phyloP scores from a whole-genome alignment of 2,113 vertebrate species.

The Ciconia boyciana region DNA sequence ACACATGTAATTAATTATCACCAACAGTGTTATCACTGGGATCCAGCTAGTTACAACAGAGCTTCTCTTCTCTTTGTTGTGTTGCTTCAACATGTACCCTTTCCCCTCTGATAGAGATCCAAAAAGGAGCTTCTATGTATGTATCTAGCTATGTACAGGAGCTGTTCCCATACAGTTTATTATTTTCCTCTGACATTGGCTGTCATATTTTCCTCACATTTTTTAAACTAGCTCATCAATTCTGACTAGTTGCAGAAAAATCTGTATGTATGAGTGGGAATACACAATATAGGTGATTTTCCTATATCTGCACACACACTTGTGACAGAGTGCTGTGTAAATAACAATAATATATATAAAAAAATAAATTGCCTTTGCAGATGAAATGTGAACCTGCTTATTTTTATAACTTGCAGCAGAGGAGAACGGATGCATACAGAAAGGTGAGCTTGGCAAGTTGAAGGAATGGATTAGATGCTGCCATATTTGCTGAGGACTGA shows the following conservation, averaged over 20 bases:
- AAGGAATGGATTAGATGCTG: neutral
- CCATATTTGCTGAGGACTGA: neutral
- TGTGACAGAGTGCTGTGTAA: neutral
- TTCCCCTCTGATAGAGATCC: neutral
- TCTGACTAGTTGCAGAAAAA: neutral
- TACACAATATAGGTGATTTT: neutral
- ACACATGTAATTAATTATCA: constrained; percentile 3
- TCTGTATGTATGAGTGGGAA: neutral
- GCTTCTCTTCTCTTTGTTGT: neutral
- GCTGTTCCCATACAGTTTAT: neutral
- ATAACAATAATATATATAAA: neutral
- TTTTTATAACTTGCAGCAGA: neutral
- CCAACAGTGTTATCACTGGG: neutral
- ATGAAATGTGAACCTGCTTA: neutral
- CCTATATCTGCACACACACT: neutral
- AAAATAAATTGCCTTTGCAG: neutral
- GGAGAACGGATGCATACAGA: neutral
- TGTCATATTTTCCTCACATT: neutral
- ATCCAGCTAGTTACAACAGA: neutral
- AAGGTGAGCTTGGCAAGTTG: neutral
- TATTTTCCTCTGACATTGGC: neutral
- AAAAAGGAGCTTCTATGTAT: neutral
- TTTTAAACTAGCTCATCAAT: neutral
- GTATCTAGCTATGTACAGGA: neutral
- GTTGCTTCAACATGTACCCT: neutral